Conservation (phyloP, 2,888 invertebrate genomes). For the Dione vanillae region DNA sequence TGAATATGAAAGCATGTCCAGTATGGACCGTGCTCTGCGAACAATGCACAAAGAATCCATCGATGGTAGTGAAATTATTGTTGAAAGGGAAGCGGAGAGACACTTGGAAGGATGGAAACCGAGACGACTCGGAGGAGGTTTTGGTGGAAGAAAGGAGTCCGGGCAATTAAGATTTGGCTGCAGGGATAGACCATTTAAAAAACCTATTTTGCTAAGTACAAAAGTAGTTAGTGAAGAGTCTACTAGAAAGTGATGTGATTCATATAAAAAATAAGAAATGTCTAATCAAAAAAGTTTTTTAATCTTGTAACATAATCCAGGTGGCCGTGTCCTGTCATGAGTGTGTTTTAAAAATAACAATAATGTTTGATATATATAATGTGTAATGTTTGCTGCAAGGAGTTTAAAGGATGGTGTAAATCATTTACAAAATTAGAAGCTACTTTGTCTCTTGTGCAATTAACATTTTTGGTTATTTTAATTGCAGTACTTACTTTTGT, state of each 20-base stretch:
- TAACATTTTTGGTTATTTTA: slow-evolving; percentile 58
- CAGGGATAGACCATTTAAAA: slow-evolving; percentile 89
- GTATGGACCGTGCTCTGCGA: slow-evolving; percentile 86
- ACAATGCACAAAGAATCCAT: slow-evolving; percentile 85
- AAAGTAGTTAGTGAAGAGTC: slow-evolving; percentile 20
- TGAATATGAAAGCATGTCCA: slow-evolving; percentile 87
- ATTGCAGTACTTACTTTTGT: slow-evolving; percentile 62
- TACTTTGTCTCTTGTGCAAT: slow-evolving; percentile 59
- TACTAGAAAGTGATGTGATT: not conserved
- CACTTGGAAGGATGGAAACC: slow-evolving; percentile 92
- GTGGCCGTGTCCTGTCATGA: slow-evolving; percentile 54
- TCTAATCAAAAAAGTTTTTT: not conserved
- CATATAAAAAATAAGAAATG: not conserved
- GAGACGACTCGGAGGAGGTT: slow-evolving; percentile 93
- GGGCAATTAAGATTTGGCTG: slow-evolving; percentile 95
- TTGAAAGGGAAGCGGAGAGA: slow-evolving; percentile 90
- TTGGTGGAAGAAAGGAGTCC: slow-evolving; percentile 93
- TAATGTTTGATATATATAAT: slow-evolving; percentile 56
- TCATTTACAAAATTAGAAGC: slow-evolving; percentile 69
- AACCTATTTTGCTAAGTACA: slow-evolving; percentile 74
- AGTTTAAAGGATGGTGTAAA: slow-evolving; percentile 68
- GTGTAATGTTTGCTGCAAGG: slow-evolving; percentile 65
- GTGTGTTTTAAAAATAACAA: slow-evolving; percentile 22
- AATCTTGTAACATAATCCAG: slow-evolving; percentile 50
- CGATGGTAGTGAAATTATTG: slow-evolving; percentile 88